Percentiles rank a stretch among this genome's conserved stretches.
Conservation (phyloP, 2,797 vertebrate species). For the Macropus fuliginosus region DNA sequence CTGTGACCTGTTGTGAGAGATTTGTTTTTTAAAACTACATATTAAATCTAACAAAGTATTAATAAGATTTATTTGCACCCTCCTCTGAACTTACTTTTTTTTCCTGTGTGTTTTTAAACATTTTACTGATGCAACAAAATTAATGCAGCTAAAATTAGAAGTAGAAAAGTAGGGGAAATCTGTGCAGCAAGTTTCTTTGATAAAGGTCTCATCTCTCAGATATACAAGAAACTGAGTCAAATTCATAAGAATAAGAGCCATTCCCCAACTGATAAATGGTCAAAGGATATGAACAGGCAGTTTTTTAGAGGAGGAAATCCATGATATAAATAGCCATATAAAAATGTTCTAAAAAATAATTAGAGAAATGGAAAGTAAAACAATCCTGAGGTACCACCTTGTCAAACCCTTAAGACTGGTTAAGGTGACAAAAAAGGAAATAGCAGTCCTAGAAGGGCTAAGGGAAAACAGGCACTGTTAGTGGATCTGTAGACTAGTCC, state of each 20-base stretch:
- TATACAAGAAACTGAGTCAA: neutral
- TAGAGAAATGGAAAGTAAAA: neutral
- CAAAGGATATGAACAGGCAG: neutral
- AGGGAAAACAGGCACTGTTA: neutral
- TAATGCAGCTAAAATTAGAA: neutral
- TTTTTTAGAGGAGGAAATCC: neutral
- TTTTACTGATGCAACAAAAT: neutral
- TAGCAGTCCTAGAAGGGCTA: neutral
- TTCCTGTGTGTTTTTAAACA: neutral
- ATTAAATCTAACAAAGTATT: neutral
- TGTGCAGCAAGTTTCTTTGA: neutral
- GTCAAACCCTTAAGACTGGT: neutral
- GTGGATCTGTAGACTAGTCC: neutral
- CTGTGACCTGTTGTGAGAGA: neutral
- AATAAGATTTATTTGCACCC: neutral
- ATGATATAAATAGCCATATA: neutral
- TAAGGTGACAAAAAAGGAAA: neutral
- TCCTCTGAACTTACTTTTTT: neutral
- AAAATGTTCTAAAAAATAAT: neutral
- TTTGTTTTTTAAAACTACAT: neutral
- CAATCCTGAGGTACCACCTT: neutral
- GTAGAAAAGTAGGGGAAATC: neutral
- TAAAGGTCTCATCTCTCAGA: neutral
- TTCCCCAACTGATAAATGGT: neutral
- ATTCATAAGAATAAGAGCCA: neutral